Evolutionary conservation across 2,888 invertebrate species (phyloP), one percentile per base, ranked within the genome.

Genomic region (Argynnis bischoffii): DNA sequence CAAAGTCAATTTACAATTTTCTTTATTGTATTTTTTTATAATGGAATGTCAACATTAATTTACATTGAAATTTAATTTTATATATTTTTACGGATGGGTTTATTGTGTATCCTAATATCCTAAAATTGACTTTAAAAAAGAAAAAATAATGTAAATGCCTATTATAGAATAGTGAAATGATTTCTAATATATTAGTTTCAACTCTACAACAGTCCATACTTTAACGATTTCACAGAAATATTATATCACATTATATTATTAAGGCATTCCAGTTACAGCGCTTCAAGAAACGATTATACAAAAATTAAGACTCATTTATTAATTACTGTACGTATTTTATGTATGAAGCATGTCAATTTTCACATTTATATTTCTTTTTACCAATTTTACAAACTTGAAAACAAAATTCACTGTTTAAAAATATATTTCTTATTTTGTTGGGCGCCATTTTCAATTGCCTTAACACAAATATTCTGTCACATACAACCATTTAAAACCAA

Each of bases 161-260:
- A 54, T 50, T 41, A 51, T 64, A 64, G 60, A 60, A 55, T 35
- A 64, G 26, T 55, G 41, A 46, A 60, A 55, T 57, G 63, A 54
- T 18, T 60, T 55, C 54, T 59, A 65, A 65, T 69, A 69, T 61
- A 63, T 69, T 69, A 69, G 16, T 54, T 60, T 65, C 35, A 61
- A 61, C 31, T 51, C 50, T 56, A 61, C 64, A 61, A 65, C 64
- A 57, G 50, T 61, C 55, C 55, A 51, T 50, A 51, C 47, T 61
- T 53, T 51, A 69, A 69, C 69, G 56, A 68, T 56, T 21, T 57
- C 63, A 66, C 66, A 66, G 66, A 63, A 66, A 66, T 55, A 68
- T 64, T 57, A 69, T 88, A 89, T 88, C 88, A 88, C 88, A 88
- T 82, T 83, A 79, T 78, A 78, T 79, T 75, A 79, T 80, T 81